Evolutionary conservation across 1,140 invertebrate genomes (phyloP), one percentile per base, ranked within the genome.

Genomic region (Hycleus cichorii): DNA sequence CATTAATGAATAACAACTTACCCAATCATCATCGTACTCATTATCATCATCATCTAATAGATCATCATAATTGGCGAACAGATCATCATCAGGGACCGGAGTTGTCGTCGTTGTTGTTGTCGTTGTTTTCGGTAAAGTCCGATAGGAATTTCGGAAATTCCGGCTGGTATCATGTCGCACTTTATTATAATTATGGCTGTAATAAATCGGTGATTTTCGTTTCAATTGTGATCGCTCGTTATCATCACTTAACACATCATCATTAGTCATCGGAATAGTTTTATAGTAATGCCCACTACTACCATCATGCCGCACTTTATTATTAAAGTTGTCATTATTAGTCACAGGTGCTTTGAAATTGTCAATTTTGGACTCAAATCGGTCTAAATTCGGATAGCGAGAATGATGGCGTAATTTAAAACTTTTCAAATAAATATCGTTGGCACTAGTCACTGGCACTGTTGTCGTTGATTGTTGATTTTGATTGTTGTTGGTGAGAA

Each of bases 391-490:
- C 9, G 51, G 51, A 45, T 46, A 53, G 3, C 51, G 42, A 40
- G 51, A 53, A 46, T 53, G 51, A 25, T 53, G 51, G 42, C 51
- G 32, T 25, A 53, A 11, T 12, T 53, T 53, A 9, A 53, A 38
- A 53, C 32, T 53, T 38, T 53, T 45, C 7, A 46, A 53, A 38
- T 53, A 45, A 45, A 53, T 53, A 45, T 53, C 51, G 8, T 53
- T 53, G 32, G 39, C 51, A 46, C 51, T 53, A 53, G 42, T 53
- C 51, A 53, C 51, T 53, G 39, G 25, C n/a, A 45, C 51, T 46
- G 27, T 53, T 11, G 44, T 45, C 9, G 51, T 53, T 11, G 51
- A 44, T 46, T 3, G 32, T 10, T 38, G 51, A 32, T 45, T 32
- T 45, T 10, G 46, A 39, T 27, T 42, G 51, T 8, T 32, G 32